These are phyloP conservation scores for Cheilosia grossa DNA, from an alignment of 2,888 invertebrate genomes.

Conservation along the genomic window DNA sequence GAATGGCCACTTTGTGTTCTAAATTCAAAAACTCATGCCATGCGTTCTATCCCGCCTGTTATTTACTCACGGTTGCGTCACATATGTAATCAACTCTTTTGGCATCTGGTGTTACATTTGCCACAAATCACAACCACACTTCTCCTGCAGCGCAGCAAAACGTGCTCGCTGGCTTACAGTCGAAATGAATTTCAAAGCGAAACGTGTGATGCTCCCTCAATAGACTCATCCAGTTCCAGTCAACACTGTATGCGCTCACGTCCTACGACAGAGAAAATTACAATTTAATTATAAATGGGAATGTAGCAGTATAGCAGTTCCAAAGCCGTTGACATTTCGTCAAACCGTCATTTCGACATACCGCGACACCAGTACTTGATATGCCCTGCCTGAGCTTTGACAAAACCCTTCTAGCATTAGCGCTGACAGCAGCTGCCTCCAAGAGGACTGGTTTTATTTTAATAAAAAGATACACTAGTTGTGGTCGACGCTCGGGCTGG, in stretches of 20 bases:
- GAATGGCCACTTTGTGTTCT: slow-evolving; percentile 1
- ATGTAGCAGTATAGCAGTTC: slow-evolving; percentile 15
- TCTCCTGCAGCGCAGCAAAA: slow-evolving; percentile 35
- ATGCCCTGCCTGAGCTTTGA: slow-evolving; percentile 29
- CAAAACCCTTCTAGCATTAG: slow-evolving; percentile 41
- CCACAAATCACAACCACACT: slow-evolving; percentile 54
- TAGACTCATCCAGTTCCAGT: slow-evolving; percentile 14
- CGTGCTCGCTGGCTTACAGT: slow-evolving; percentile 53
- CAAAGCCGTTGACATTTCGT: slow-evolving; percentile 8
- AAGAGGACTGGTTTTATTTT: slow-evolving; percentile 7
- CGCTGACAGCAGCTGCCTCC: slow-evolving; percentile 3
- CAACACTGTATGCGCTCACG: slow-evolving; percentile 56
- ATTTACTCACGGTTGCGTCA: slow-evolving; percentile 45
- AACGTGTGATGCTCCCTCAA: slow-evolving; percentile 39
- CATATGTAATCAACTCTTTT: slow-evolving; percentile 71
- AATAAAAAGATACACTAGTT: slow-evolving; percentile 10
- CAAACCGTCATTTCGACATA: slow-evolving; percentile 4
- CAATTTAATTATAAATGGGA: slow-evolving; percentile 73
- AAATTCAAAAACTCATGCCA: slow-evolving; percentile 25
- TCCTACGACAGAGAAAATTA: slow-evolving; percentile 59
- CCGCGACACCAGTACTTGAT: background rate
- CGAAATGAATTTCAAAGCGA: slow-evolving; percentile 43
- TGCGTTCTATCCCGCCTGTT: slow-evolving; percentile 17
- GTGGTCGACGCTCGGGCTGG: slow-evolving; percentile 15
- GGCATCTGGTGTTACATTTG: slow-evolving; percentile 59